Evolutionary conservation across 2,113 vertebrate genomes (phyloP), one percentile per base, ranked within the genome.

Genomic region (Octodon degus): DNA sequence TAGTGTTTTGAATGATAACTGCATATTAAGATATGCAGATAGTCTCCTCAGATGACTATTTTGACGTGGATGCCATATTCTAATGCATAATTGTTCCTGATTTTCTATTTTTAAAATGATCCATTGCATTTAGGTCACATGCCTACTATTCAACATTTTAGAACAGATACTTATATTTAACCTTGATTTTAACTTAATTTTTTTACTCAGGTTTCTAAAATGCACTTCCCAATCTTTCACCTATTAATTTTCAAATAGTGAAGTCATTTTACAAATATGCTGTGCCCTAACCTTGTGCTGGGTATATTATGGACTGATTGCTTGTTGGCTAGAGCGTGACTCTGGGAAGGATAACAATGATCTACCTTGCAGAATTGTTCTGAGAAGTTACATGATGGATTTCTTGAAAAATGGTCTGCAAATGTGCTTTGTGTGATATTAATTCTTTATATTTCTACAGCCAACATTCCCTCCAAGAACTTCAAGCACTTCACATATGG

Each of bases 381-480:
- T 79, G 85, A 84, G 82, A 86, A 68, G 9, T 70, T 11, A 43
- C 84, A 95, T 24, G 62, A 91, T 32, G 19, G 74, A 94, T 89
- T 86, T 50, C 62, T 58, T n/a, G 0, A 92, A 86, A 20, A 92
- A 89, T 5, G 47, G 43, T 67, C 55, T 95, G 82, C 12, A 60
- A 81, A 84, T 65, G 53, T 0, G 5, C 86, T 90, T 91, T 94
- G 55, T 76, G 25, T 67, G 55, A 90, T 84, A 91, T 76, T 89
- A 96, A 94, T 95, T 95, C 79, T 84, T 96, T 81, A 43, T 24
- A 68, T 83, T 96, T 97, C 96, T 85, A 77, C 55, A 80, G 72
- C 67, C 8, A 16, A 72, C 34, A 90, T 92, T 86, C 89, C 92
- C 79, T 86, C 79, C 86, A 27, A 93, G 74, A 95, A 90, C 77